These are phyloP conservation scores for Netelia melanura DNA, from an alignment of 2,888 invertebrate genomes.

Conservation along the genomic window DNA sequence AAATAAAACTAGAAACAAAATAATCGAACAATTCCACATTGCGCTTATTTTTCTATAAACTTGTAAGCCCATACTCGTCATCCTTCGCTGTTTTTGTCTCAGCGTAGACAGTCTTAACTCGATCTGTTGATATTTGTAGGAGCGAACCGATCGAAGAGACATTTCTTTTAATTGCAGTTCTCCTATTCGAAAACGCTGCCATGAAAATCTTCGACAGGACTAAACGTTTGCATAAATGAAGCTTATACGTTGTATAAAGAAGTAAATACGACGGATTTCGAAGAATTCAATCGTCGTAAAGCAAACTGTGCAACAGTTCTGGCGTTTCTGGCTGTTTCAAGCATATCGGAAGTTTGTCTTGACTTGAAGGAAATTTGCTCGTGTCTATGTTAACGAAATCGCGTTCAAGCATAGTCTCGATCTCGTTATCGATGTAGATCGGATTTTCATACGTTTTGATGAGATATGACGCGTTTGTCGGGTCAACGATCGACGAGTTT, in stretches of 20 bases:
- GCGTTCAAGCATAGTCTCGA: constrained; percentile 79
- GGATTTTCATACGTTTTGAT: constrained; percentile 79
- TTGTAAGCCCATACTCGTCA: background rate
- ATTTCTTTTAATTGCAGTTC: too few relatives aligned
- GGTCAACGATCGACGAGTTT: constrained; percentile 75
- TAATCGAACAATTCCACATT: too few relatives aligned
- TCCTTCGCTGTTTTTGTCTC: background rate
- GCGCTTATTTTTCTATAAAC: too few relatives aligned
- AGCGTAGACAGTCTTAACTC: too few relatives aligned
- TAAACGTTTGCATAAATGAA: background rate
- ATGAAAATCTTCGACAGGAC: too few relatives aligned
- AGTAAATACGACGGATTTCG: background rate
- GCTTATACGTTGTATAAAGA: background rate
- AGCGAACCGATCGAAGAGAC: background rate
- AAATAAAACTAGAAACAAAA: too few relatives aligned
- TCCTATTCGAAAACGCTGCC: too few relatives aligned
- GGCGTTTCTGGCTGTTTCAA: constrained; percentile 82
- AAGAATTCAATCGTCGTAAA: constrained; percentile 76
- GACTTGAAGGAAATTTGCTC: constrained; percentile 74
- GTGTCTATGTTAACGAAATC: constrained; percentile 78
- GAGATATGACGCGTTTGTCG: constrained; percentile 76
- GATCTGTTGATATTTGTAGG: background rate
- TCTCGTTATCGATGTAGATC: constrained; percentile 81
- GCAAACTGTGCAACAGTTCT: constrained; percentile 80
- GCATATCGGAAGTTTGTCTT: constrained; percentile 78